phyloP scores from a whole-genome alignment of 2,888 invertebrate genomes.

The Atrina japonica region DNA sequence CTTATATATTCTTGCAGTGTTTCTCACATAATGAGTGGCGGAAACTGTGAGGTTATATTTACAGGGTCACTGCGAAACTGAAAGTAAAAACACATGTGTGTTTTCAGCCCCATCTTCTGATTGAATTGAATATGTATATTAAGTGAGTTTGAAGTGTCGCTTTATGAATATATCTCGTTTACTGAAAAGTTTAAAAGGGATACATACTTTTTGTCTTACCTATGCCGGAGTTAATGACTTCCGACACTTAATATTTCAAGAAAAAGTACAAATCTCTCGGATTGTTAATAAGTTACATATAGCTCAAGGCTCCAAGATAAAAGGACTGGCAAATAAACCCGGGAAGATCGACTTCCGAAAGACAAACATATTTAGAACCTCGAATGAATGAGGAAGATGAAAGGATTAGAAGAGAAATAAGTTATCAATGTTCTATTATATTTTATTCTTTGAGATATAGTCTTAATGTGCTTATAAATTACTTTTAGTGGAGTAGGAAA shows the following conservation, averaged over 20 bases:
- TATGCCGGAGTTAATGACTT: conserved; percentile 8
- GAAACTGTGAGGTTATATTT: conserved; percentile 38
- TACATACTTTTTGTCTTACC: conserved; percentile 15
- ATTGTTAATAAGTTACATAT: too few species aligned
- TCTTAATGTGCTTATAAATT: too few species aligned
- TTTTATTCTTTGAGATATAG: too few species aligned
- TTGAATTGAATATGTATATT: conserved; percentile 30
- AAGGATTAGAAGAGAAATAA: too few species aligned
- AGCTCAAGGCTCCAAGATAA: too few species aligned
- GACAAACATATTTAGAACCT: too few species aligned
- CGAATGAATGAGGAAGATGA: too few species aligned
- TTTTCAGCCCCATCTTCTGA: not conserved
- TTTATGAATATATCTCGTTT: conserved; percentile 7
- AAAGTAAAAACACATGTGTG: conserved; percentile 43
- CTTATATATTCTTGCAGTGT: conserved; percentile 14
- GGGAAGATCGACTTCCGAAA: too few species aligned
- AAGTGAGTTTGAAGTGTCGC: conserved; percentile 25
- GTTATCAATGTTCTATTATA: too few species aligned
- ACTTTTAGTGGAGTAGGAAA: too few species aligned
- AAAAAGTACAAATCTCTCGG: conserved; percentile 15
- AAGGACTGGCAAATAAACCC: too few species aligned
- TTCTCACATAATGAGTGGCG: conserved; percentile 40
- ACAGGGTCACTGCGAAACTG: conserved; percentile 32
- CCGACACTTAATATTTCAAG: conserved; percentile 14
- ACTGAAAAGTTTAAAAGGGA: conserved; percentile 11